Percentiles rank a stretch among this genome's conserved stretches.
Evolutionary conservation across 2,797 vertebrate genomes (phyloP).

Genomic region (Stomatorhinus walkeri): DNA sequence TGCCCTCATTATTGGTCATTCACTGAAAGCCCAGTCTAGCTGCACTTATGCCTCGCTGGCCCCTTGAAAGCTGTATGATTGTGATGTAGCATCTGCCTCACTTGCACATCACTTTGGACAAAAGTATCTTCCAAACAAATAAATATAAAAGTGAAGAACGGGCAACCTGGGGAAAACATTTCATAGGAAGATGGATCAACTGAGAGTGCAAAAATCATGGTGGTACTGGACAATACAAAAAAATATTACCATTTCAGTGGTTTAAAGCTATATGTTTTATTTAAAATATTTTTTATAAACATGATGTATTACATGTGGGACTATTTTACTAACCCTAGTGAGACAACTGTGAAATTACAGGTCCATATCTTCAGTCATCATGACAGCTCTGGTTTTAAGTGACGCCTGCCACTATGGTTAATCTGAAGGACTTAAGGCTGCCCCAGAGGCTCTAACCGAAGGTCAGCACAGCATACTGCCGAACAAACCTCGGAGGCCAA

Average conservation of each 20-base stretch:
- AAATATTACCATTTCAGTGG: not conserved
- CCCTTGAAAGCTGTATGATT: not conserved
- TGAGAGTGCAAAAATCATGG: not conserved
- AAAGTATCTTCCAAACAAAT: not conserved
- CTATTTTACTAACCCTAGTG: not conserved
- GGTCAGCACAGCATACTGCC: not conserved
- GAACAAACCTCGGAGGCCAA: not conserved
- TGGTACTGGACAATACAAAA: not conserved
- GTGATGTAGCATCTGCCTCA: not conserved
- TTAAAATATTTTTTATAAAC: not conserved
- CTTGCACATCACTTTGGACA: not conserved
- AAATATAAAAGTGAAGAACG: not conserved
- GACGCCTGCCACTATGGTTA: not conserved
- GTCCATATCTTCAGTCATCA: not conserved
- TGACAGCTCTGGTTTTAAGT: not conserved
- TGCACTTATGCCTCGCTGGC: not conserved
- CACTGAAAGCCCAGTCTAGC: not conserved
- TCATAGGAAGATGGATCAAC: not conserved
- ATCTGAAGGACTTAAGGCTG: not conserved
- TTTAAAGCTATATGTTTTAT: not conserved
- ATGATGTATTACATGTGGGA: not conserved
- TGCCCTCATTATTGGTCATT: not conserved
- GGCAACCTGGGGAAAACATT: not conserved
- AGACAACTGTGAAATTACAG: not conserved
- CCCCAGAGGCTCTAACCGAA: not conserved